Evolutionary conservation across 2,797 vertebrate genomes (phyloP).

Genomic region (Cygnus olor): DNA sequence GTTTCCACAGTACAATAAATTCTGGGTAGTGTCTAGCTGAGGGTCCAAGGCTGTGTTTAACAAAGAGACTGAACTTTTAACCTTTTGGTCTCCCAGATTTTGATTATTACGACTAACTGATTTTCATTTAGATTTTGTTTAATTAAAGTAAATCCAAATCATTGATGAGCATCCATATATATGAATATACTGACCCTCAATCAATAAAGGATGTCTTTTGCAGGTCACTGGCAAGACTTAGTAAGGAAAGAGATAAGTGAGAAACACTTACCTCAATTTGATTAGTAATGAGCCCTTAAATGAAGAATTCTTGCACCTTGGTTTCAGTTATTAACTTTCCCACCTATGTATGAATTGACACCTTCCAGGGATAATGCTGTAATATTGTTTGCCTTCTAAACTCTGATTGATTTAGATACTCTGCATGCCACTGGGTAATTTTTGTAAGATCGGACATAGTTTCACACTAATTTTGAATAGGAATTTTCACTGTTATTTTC

Average conservation of each 20-base stretch:
- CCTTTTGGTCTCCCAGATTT: conserved; percentile 34
- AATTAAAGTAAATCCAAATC: not conserved
- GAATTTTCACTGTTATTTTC: not conserved
- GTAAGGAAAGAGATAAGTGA: not conserved
- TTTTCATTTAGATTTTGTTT: conserved; percentile 27
- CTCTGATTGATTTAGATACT: not conserved
- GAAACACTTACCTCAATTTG: not conserved
- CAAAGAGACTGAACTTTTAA: conserved; percentile 67
- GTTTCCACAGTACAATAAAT: conserved; percentile 56
- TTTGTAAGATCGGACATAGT: not conserved
- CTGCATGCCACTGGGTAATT: not conserved
- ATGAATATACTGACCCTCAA: not conserved
- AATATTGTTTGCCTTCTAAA: not conserved
- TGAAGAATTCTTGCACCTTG: not conserved
- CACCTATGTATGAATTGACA: not conserved
- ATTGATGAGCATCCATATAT: not conserved
- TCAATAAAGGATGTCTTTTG: not conserved
- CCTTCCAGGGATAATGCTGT: not conserved
- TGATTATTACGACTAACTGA: not conserved
- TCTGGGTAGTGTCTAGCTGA: not conserved
- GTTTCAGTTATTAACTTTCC: conserved; percentile 13
- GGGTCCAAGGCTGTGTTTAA: conserved; percentile 34
- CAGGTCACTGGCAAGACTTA: conserved; percentile 13
- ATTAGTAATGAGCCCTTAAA: conserved; percentile 16
- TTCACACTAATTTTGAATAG: not conserved